These are phyloP conservation scores for Heterodera filipjevi DNA, from an alignment of 2,888 invertebrate genomes.

Conservation along the genomic window DNA sequence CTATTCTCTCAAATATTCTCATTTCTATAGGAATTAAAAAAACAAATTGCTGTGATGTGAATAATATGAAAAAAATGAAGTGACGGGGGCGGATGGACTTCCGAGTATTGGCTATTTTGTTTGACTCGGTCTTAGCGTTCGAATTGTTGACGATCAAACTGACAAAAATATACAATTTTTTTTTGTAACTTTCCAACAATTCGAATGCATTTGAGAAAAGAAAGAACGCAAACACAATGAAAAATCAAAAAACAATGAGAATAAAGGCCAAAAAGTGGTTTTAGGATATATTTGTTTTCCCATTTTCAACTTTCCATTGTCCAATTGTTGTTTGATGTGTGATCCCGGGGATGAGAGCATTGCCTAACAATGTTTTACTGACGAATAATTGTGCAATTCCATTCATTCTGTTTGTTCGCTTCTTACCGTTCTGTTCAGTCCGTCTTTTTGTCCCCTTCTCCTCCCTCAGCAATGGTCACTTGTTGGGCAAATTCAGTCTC, in stretches of 20 bases:
- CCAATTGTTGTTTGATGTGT: too few species aligned
- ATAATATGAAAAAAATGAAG: neutral
- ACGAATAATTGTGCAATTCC: neutral
- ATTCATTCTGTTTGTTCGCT: neutral
- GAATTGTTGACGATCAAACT: too few species aligned
- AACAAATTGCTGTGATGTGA: neutral
- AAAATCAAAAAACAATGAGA: too few species aligned
- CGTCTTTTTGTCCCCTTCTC: constrained; percentile 29
- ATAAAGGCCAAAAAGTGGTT: too few species aligned
- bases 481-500: neutral
- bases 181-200: too few species aligned
- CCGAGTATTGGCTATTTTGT: neutral
- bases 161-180: too few species aligned
- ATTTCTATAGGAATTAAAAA: neutral
- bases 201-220: too few species aligned
- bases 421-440: constrained; percentile 28
- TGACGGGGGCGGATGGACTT: neutral
- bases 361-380: neutral
- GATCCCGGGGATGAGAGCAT: too few species aligned
- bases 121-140: too few species aligned
- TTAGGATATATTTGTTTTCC: too few species aligned
- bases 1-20: neutral
- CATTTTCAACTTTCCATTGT: too few species aligned
- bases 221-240: too few species aligned
- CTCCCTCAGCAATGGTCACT: neutral